phyloP scores from a whole-genome alignment of 2,888 invertebrate genomes.

The Eledona agricola region DNA sequence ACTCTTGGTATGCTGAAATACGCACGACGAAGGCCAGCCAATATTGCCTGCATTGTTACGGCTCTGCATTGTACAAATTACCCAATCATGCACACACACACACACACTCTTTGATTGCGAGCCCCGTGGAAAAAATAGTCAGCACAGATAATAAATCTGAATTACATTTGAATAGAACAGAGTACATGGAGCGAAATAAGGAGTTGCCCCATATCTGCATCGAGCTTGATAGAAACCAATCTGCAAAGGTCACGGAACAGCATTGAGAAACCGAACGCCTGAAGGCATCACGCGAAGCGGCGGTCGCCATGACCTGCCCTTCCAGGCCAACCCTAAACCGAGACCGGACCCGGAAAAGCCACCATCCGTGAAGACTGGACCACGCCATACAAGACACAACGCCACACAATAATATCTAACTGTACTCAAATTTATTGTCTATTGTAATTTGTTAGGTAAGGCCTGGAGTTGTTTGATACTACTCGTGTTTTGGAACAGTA shows the following conservation, averaged over 20 bases:
- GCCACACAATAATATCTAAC: too few relatives aligned
- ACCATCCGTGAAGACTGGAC: background rate
- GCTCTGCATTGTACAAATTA: slow-evolving; percentile 23
- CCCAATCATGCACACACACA: slow-evolving; percentile 26
- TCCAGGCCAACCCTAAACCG: slow-evolving; percentile 2
- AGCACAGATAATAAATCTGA: slow-evolving; percentile 35
- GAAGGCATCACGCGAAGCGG: slow-evolving; percentile 22
- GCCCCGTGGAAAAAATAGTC: too few relatives aligned
- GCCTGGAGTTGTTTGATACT: too few relatives aligned
- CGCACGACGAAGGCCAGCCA: slow-evolving; percentile 27
- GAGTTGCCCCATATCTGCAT: slow-evolving; percentile 48
- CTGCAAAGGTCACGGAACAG: slow-evolving; percentile 50
- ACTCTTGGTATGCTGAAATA: slow-evolving; percentile 34
- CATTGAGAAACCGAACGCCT: slow-evolving; percentile 45
- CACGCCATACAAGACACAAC: background rate
- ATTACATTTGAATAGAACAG: slow-evolving; percentile 34
- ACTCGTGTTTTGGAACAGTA: too few relatives aligned
- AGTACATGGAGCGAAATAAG: slow-evolving; percentile 31
- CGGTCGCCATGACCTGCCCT: slow-evolving; percentile 22
- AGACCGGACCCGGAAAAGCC: background rate
- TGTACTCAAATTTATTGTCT: too few relatives aligned
- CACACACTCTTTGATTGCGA: slow-evolving; percentile 15
- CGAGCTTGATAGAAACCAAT: slow-evolving; percentile 44
- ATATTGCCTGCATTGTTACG: slow-evolving; percentile 27
- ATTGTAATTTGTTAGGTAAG: too few relatives aligned